Evolutionary conservation across 2,888 invertebrate genomes (phyloP).

Genomic region (Horisme vitalbata): DNA sequence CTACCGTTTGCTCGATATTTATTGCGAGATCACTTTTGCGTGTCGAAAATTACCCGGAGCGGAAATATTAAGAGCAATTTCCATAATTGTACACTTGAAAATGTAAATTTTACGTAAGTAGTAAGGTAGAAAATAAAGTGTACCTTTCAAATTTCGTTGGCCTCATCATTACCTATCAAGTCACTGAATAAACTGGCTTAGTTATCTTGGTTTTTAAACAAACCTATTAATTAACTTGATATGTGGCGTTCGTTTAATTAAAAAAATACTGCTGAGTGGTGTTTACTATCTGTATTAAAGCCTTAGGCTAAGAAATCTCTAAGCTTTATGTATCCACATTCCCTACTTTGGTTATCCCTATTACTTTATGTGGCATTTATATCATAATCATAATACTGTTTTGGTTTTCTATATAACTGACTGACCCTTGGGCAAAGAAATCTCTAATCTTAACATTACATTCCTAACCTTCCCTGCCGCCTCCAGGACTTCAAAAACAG

Average conservation of each 20-base stretch:
- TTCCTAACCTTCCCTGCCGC: neutral
- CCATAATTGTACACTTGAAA: conserved; percentile 46
- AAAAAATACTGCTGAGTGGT: too few relatives aligned
- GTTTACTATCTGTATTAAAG: too few relatives aligned
- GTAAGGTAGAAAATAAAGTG: conserved; percentile 15
- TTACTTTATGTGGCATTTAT: too few relatives aligned
- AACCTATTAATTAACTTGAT: too few relatives aligned
- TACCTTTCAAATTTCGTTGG: conserved; percentile 15
- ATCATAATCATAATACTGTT: too few relatives aligned
- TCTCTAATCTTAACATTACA: too few relatives aligned
- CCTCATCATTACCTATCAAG: neutral
- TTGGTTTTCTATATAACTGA: too few relatives aligned
- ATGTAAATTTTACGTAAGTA: conserved; percentile 44
- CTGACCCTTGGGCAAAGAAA: too few relatives aligned
- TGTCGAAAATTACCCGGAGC: conserved; percentile 68
- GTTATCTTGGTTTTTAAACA: neutral
- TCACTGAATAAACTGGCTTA: too few relatives aligned
- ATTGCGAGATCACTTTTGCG: conserved; percentile 59
- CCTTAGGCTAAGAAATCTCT: too few relatives aligned
- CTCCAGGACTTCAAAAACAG: conserved; percentile 3
- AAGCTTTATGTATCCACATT: neutral
- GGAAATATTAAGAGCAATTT: conserved; percentile 52
- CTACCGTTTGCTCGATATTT: conserved; percentile 61
- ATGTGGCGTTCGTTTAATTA: too few relatives aligned
- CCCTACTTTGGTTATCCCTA: too few relatives aligned